phyloP scores from a whole-genome alignment of 1,140 invertebrate species.

The Zaprionus africanus region DNA sequence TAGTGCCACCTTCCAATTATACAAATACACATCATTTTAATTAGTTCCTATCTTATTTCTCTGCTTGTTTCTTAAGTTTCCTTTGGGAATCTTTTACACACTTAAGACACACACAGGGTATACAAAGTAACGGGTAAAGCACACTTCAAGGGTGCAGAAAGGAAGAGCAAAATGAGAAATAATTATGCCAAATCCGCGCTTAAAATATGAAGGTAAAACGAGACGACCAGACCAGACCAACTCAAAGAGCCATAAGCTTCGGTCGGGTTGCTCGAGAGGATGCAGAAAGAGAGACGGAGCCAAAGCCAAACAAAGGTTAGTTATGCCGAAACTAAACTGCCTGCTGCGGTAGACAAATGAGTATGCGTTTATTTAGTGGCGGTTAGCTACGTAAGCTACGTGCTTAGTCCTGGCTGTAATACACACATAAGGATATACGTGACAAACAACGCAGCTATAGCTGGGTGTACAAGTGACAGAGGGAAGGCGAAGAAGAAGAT shows the following conservation, averaged over 20 bases:
- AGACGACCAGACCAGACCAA: constrained; percentile 36
- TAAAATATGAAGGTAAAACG: constrained; percentile 71
- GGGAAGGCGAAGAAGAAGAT: neutral
- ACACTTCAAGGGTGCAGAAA: constrained; percentile 63
- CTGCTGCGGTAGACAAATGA: constrained; percentile 39
- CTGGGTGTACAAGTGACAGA: neutral
- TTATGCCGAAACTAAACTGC: constrained; percentile 30
- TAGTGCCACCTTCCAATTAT: neutral
- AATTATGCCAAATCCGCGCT: constrained; percentile 78
- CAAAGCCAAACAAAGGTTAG: constrained; percentile 40
- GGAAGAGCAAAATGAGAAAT: constrained; percentile 69
- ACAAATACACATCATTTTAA: neutral
- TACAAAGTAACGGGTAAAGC: constrained; percentile 51
- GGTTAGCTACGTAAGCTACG: constrained; percentile 38
- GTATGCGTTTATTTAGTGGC: constrained; percentile 46
- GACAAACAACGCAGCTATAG: constrained; percentile 18
- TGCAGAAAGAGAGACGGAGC: neutral
- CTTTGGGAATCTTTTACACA: neutral
- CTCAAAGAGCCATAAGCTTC: constrained; percentile 43
- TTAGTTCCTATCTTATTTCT: neutral
- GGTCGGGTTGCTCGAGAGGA: neutral
- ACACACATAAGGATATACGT: constrained; percentile 16
- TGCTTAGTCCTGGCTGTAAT: constrained; percentile 21
- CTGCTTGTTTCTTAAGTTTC: neutral
- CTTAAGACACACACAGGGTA: constrained; percentile 7